Conservation (phyloP, 2,888 invertebrate genomes). For the Rhagonycha fulva region DNA sequence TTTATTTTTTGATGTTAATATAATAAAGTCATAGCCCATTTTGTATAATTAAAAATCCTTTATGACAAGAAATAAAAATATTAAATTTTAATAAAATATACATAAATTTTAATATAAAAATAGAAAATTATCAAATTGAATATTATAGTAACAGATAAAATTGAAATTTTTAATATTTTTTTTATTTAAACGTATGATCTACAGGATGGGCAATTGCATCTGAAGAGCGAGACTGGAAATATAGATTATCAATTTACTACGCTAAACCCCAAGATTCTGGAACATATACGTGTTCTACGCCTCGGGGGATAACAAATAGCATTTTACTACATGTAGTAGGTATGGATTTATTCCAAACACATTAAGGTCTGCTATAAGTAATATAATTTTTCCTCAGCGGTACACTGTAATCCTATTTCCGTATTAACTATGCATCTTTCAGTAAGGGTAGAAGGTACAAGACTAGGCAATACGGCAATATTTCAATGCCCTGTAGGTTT, state of each 20-base stretch:
- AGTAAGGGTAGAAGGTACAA: slow-evolving; percentile 75
- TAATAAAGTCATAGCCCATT: too few relatives aligned
- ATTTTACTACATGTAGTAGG: slow-evolving; percentile 76
- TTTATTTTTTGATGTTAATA: too few relatives aligned
- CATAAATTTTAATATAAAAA: too few relatives aligned
- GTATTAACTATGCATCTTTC: slow-evolving; percentile 66
- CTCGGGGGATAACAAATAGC: slow-evolving; percentile 78
- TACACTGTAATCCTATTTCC: slow-evolving; percentile 67
- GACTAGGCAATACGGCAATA: slow-evolving; percentile 75
- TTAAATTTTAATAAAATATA: too few relatives aligned
- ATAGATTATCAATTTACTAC: slow-evolving; percentile 79
- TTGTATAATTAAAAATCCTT: too few relatives aligned
- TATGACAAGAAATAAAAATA: too few relatives aligned
- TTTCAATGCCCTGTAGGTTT: slow-evolving; percentile 83
- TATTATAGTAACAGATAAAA: too few relatives aligned
- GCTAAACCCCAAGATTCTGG: slow-evolving; percentile 84
- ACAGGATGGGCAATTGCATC: slow-evolving; percentile 75
- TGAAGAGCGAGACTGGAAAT: slow-evolving; percentile 79
- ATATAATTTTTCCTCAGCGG: slow-evolving; percentile 53
- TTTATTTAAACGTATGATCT: background rate
- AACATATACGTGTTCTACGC: slow-evolving; percentile 82
- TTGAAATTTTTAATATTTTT: background rate
- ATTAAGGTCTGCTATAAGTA: slow-evolving; percentile 10
- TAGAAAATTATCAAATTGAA: too few relatives aligned
- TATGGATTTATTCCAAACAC: slow-evolving; percentile 53